These are phyloP conservation scores for Muscicapa comitata DNA, from an alignment of 2,797 vertebrate genomes.

Conservation along the genomic window DNA sequence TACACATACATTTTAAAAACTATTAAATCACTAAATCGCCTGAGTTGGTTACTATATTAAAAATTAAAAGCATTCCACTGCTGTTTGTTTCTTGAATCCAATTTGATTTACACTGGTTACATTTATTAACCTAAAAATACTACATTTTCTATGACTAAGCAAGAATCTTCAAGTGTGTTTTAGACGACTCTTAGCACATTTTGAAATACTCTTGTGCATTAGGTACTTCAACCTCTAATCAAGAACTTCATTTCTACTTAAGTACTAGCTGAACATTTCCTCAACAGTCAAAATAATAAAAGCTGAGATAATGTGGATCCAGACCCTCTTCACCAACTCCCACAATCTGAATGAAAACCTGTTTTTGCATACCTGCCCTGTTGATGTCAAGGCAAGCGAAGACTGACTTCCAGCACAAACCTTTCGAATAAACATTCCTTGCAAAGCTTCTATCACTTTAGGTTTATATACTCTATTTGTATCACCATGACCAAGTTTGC, in stretches of 20 bases:
- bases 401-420: conserved; percentile 84
- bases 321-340: not conserved
- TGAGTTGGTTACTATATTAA: not conserved
- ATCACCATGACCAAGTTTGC: conserved; percentile 83
- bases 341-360: not conserved
- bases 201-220: not conserved
- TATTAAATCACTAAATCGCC: not conserved
- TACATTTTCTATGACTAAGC: not conserved
- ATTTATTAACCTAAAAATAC: not conserved
- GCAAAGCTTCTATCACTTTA: conserved; percentile 83
- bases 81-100: not conserved
- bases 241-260: not conserved
- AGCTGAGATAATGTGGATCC: not conserved
- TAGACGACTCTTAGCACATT: not conserved
- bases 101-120: not conserved
- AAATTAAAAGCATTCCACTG: not conserved
- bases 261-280: not conserved
- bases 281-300: not conserved
- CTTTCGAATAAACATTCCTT: conserved; percentile 85
- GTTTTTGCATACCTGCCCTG: conserved; percentile 75
- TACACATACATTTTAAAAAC: accelerated
- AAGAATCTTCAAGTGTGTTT: not conserved
- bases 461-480: conserved; percentile 84
- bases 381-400: conserved; percentile 82
- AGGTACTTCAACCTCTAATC: not conserved